Evolutionary conservation across 1,140 invertebrate species (phyloP).

Genomic region (Dinoponera quadriceps): DNA sequence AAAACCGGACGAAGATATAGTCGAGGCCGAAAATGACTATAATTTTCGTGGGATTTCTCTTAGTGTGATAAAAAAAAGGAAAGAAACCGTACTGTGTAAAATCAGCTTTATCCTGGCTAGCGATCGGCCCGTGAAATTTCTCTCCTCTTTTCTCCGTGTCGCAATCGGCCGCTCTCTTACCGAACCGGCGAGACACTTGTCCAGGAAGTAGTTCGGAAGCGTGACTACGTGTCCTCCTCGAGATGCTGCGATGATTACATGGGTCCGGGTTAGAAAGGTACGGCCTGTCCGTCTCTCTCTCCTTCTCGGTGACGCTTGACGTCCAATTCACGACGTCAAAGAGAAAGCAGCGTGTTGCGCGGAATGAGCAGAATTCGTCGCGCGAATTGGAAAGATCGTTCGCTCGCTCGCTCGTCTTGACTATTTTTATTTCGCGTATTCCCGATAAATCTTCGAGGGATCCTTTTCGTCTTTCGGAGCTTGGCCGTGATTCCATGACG

Average conservation of each 20-base stretch:
- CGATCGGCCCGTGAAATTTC: conserved; percentile 46
- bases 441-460: too few species aligned
- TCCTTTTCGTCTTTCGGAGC: too few species aligned
- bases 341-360: conserved; percentile 20
- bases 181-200: background rate
- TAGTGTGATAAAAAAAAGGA: too few species aligned
- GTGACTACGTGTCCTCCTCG: conserved; percentile 48
- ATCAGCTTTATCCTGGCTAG: conserved; percentile 3
- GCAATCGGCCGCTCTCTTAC: conserved; percentile 50
- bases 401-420: too few species aligned
- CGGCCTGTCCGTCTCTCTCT: background rate
- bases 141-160: conserved; percentile 33
- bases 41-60: too few species aligned
- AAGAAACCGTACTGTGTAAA: too few species aligned
- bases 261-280: conserved; percentile 35
- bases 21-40: too few species aligned
- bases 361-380: background rate
- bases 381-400: background rate
- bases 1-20: too few species aligned
- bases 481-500: too few species aligned
- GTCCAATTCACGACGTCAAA: conserved; percentile 1
- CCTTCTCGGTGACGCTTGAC: background rate
- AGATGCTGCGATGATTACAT: conserved; percentile 50
- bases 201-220: conserved; percentile 53
- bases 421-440: background rate